phyloP scores from a whole-genome alignment of 2,113 vertebrate genomes.

The Cephalopterus ornatus region DNA sequence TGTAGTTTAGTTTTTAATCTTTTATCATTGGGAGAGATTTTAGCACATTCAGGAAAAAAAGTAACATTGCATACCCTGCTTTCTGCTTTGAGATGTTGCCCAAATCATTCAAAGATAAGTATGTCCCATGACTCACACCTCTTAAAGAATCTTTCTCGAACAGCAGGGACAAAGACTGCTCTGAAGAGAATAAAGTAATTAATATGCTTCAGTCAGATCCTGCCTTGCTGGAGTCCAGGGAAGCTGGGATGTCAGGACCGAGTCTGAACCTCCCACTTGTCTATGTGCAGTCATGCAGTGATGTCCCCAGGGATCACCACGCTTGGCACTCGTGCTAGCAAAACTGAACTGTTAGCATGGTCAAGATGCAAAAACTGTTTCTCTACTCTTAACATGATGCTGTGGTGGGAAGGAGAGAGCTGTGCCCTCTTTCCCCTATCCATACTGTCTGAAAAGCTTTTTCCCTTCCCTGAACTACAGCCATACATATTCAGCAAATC shows the following conservation, averaged over 20 bases:
- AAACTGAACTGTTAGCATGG: not conserved
- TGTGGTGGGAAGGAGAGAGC: not conserved
- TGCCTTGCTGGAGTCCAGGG: not conserved
- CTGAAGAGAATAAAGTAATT: not conserved
- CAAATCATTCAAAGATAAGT: not conserved
- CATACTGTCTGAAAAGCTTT: not conserved
- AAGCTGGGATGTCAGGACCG: not conserved
- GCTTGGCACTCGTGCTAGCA: not conserved
- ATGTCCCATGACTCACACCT: not conserved
- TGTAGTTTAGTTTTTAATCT: not conserved
- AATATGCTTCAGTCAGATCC: accelerated
- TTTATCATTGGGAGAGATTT: not conserved
- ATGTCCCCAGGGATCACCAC: not conserved
- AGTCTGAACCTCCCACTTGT: not conserved
- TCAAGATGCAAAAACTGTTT: not conserved
- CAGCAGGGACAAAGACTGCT: not conserved
- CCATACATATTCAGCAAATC: not conserved
- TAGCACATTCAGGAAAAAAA: not conserved
- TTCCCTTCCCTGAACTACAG: not conserved
- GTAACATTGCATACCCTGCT: not conserved
- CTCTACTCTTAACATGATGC: not conserved
- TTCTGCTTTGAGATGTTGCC: not conserved
- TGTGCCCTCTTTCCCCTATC: not conserved
- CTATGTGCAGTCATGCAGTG: not conserved
- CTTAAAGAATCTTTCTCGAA: not conserved